A percentile compares a stretch with the other conserved stretches of the same genome.
Conservation (phyloP, 2,888 invertebrate species). For the Clepsis dumicolana region DNA sequence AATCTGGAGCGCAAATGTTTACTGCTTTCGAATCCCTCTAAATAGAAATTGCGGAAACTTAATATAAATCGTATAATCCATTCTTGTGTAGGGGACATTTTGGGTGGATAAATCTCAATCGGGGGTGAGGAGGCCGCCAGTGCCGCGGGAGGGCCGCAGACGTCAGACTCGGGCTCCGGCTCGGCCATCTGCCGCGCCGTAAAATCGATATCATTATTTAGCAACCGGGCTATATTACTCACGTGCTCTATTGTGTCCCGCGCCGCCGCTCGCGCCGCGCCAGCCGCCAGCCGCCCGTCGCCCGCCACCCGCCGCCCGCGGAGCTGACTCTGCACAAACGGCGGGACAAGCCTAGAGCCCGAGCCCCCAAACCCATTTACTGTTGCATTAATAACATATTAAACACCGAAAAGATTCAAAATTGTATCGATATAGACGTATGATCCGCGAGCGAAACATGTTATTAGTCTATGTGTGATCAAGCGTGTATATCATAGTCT, state of each 20-base stretch:
- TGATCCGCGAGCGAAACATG: too few species aligned
- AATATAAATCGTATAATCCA: constrained; percentile 85
- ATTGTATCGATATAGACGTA: too few species aligned
- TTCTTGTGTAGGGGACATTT: constrained; percentile 79
- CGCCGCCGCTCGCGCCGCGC: constrained; percentile 22
- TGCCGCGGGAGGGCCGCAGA: constrained; percentile 71
- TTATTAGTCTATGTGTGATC: too few species aligned
- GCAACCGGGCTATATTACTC: constrained; percentile 68
- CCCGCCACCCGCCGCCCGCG: neutral
- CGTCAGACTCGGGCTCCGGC: constrained; percentile 64
- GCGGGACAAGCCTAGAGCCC: neutral
- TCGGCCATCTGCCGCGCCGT: constrained; percentile 83
- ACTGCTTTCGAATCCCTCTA: constrained; percentile 73
- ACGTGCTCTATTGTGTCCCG: constrained; percentile 48
- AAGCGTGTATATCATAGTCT: too few species aligned
- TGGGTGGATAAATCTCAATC: constrained; percentile 82
- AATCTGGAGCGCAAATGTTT: constrained; percentile 71
- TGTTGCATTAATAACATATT: neutral
- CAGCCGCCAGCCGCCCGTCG: neutral
- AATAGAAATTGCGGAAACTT: constrained; percentile 84
- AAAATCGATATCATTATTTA: constrained; percentile 82
- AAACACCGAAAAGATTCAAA: neutral
- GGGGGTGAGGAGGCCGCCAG: constrained; percentile 73
- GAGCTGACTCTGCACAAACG: neutral
- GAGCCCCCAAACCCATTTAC: neutral